Conservation (phyloP, 2,888 invertebrate species). For the Lasioglossum villosulum region DNA sequence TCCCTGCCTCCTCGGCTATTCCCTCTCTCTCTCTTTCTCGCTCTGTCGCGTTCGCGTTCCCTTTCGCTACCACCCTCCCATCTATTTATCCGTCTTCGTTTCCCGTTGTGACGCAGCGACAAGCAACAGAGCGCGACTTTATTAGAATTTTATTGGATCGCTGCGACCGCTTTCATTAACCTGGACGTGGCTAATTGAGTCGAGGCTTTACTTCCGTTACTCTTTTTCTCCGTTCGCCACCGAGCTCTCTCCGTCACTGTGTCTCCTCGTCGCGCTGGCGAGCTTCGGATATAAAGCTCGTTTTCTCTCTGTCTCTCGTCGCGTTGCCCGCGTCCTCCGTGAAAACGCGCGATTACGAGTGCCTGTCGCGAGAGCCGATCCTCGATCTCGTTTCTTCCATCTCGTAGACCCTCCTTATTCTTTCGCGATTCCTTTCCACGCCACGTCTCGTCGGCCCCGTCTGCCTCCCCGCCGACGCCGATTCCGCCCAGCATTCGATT, state of each 20-base stretch:
- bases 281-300: constrained; percentile 27
- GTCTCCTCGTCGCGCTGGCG: constrained; percentile 24
- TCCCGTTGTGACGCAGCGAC: constrained; percentile 51
- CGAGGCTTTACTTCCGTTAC: constrained; percentile 69
- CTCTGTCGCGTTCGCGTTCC: constrained; percentile 2
- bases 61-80: constrained; percentile 21
- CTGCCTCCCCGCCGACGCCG: background rate
- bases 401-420: background rate
- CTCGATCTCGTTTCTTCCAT: background rate
- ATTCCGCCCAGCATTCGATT: constrained; percentile 25
- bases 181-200: constrained; percentile 77
- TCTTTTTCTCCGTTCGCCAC: constrained; percentile 34
- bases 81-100: constrained; percentile 45
- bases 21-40: constrained; percentile 9
- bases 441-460: background rate
- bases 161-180: constrained; percentile 76
- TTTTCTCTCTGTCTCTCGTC: background rate
- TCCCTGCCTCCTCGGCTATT: constrained; percentile 3
- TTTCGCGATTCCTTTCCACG: background rate
- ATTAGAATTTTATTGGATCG: constrained; percentile 78
- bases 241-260: background rate
- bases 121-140: constrained; percentile 67
- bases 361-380: background rate
- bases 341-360: background rate
- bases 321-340: background rate